A percentile compares a stretch with the other conserved stretches of the same genome.
These are phyloP conservation scores for Elaeidobius kamerunicus DNA, from an alignment of 2,888 invertebrate species.

Conservation along the genomic window DNA sequence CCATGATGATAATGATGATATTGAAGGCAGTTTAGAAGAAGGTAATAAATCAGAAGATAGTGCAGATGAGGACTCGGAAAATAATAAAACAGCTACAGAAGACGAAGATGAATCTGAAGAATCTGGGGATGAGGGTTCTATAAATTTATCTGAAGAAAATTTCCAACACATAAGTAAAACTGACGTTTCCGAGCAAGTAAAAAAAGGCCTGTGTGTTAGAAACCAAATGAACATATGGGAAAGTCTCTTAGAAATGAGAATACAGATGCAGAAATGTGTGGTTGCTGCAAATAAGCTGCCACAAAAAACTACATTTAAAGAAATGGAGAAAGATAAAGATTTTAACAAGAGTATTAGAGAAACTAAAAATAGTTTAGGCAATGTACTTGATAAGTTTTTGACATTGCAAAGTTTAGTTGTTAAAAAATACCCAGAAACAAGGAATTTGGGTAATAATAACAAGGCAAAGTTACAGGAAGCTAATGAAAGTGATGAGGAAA, in stretches of 20 bases:
- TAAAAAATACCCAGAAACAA: constrained; percentile 68
- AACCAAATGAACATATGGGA: constrained; percentile 81
- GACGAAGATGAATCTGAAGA: constrained; percentile 40
- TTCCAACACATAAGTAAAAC: constrained; percentile 59
- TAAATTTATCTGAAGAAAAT: constrained; percentile 32
- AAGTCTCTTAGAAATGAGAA: constrained; percentile 77
- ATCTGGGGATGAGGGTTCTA: constrained; percentile 33
- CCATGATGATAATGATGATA: background rate
- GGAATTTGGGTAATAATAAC: constrained; percentile 46
- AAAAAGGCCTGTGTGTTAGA: constrained; percentile 65
- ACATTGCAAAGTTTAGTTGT: constrained; percentile 59
- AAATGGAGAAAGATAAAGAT: constrained; percentile 48
- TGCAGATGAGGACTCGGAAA: constrained; percentile 29
- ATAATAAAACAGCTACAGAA: constrained; percentile 8
- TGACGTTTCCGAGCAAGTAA: constrained; percentile 56
- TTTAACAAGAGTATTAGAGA: constrained; percentile 54
- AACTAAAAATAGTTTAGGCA: constrained; percentile 55
- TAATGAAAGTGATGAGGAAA: constrained; percentile 59
- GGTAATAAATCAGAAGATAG: background rate
- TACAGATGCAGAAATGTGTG: constrained; percentile 81
- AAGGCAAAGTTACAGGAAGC: constrained; percentile 33
- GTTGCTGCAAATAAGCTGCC: constrained; percentile 77
- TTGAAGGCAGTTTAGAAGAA: constrained; percentile 25
- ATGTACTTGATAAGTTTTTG: constrained; percentile 63
- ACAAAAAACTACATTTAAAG: constrained; percentile 54